Evolutionary conservation across 1,140 invertebrate genomes (phyloP).

Genomic region (Antheraea mylitta): DNA sequence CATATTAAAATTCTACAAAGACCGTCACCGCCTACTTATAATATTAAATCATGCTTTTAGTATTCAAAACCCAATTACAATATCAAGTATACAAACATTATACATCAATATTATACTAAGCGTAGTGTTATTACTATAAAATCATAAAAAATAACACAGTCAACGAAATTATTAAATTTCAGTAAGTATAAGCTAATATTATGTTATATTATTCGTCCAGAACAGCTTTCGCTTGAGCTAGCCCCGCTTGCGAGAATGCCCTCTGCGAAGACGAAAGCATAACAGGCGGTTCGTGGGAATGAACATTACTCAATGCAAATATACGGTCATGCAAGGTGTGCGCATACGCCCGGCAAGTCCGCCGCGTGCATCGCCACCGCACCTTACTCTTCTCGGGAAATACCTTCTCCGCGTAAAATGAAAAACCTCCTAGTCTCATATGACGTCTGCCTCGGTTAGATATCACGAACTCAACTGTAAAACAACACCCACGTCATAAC

Average conservation of each 20-base stretch:
- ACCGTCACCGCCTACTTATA: background rate
- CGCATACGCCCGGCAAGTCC: slow-evolving; percentile 76
- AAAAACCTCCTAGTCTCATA: slow-evolving; percentile 73
- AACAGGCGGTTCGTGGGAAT: slow-evolving; percentile 68
- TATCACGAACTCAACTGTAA: slow-evolving; percentile 78
- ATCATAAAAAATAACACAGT: background rate
- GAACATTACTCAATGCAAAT: slow-evolving; percentile 74
- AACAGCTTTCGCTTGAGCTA: slow-evolving; percentile 53
- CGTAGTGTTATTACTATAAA: background rate
- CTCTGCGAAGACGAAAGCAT: slow-evolving; percentile 34
- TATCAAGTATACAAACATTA: background rate
- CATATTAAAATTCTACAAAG: background rate
- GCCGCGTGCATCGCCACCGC: slow-evolving; percentile 74
- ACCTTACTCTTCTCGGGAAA: slow-evolving; percentile 76
- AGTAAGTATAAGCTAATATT: background rate
- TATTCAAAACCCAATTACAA: background rate
- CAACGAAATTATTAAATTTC: background rate
- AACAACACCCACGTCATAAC: slow-evolving; percentile 40
- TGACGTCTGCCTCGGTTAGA: slow-evolving; percentile 74
- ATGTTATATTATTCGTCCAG: slow-evolving; percentile 42
- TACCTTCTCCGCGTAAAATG: slow-evolving; percentile 77
- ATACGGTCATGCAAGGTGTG: slow-evolving; percentile 75
- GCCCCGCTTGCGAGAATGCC: slow-evolving; percentile 37
- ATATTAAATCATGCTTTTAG: background rate
- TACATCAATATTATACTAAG: background rate